Evolutionary conservation across 2,888 invertebrate species (phyloP), one percentile per base, ranked within the genome.

Genomic region (Muscina levida): DNA sequence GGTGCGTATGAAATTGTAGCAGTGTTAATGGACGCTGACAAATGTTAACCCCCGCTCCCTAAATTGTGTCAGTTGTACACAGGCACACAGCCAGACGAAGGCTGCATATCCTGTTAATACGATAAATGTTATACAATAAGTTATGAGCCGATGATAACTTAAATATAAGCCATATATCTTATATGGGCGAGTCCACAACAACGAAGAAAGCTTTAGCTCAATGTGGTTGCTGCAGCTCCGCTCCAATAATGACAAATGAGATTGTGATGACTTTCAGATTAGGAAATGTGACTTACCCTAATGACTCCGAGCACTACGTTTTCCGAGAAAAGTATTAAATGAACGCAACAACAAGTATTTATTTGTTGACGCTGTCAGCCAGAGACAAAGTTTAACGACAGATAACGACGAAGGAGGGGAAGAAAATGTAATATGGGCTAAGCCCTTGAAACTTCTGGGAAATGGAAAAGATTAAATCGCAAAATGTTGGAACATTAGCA

Each of bases 41-140:
- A 53, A 22, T 2, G 22, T 22, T 19, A 24, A 53, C 53, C 53
- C 53, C 24, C 44, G 13, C 53, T 53, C 24, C 24, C 31, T 31
- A 31, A 31, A 10, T 53, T 13, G 1, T 5, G 48, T 1, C 17
- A 1, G 31, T 8, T 31, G 22, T 31, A 8, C 17, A 51, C 15
- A 22, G 11, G 51, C 10, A 24, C 13, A 24, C 17, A 24, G 24
- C 5, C 11, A 11, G 24, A 24, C n/a, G n/a, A n/a, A n/a, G n/a
- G n/a, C n/a, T n/a, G n/a, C n/a, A n/a, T 10, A 53, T 53, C 53
- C 53, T 11, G 24, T 37, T 37, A 53, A 46, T 31, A 15, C 71
- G 66, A 74, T 71, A 79, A 71, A 79, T 74, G 71, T 74, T 46
- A 74, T 66, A 67, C 56, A 74, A 79, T 46, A 39, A 71, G 48